A percentile compares a stretch with the other conserved stretches of the same genome.
phyloP scores from a whole-genome alignment of 2,888 invertebrate genomes.

The Operophtera brumata region DNA sequence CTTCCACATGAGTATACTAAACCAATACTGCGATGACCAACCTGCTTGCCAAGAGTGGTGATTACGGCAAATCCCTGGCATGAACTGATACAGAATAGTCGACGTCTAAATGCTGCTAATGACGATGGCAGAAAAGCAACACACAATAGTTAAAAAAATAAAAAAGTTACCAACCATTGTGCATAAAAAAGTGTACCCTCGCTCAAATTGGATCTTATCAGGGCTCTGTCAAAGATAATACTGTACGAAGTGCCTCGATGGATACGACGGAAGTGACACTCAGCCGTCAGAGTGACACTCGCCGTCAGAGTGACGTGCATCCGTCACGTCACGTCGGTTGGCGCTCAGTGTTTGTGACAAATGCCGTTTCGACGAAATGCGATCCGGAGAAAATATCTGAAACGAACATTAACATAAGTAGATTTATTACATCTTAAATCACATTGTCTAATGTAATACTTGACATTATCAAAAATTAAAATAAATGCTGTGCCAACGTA shows the following conservation, averaged over 20 bases:
- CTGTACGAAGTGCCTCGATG: conserved; percentile 11
- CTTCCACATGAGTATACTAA: too few relatives aligned
- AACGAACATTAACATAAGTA: too few relatives aligned
- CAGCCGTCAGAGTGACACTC: conserved; percentile 14
- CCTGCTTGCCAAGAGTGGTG: too few relatives aligned
- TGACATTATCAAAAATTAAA: too few relatives aligned
- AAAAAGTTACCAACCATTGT: too few relatives aligned
- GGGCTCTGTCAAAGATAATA: conserved; percentile 18
- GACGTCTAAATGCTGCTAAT: too few relatives aligned
- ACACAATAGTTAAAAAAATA: neutral
- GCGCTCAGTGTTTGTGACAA: conserved; percentile 1
- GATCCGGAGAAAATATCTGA: neutral
- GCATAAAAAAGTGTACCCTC: neutral
- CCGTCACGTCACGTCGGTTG: neutral
- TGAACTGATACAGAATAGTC: too few relatives aligned
- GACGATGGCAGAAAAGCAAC: neutral
- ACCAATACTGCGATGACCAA: too few relatives aligned
- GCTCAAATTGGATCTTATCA: conserved; percentile 14
- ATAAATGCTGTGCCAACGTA: too few relatives aligned
- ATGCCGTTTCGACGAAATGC: neutral
- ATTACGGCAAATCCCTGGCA: too few relatives aligned
- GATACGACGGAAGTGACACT: conserved; percentile 37
- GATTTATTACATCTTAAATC: too few relatives aligned
- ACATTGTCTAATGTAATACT: too few relatives aligned
- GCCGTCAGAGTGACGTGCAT: conserved; percentile 8